Evolutionary conservation across 2,797 vertebrate species (phyloP), one percentile per base, ranked within the genome.

Genomic region (Chrosomus eos): DNA sequence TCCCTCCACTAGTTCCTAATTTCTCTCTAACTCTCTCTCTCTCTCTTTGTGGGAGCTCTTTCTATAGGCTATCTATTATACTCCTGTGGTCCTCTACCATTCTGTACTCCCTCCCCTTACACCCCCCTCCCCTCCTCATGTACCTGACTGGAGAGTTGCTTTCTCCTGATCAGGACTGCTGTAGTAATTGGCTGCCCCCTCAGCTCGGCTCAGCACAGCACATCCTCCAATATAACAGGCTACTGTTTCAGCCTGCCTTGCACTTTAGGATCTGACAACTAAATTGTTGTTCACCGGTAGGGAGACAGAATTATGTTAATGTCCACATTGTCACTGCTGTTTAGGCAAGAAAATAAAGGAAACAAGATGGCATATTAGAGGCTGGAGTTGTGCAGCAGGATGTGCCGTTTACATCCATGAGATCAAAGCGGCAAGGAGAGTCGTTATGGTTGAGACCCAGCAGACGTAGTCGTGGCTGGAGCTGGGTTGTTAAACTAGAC

Each of bases 191-290:
- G 85, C 87, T 85, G 80, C 84, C 82, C 80, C 74, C 87, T 89
- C 67, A 87, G 85, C 82, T 74, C 86, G 31, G 45, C 67, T 84
- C 82, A 75, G 60, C 82, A 66, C 78, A 89, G 91, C 92, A 93
- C 92, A 92, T 91, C 85, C 84, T 93, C 84, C 85, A 91, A 90
- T 91, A 92, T 92, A 94, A 93, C 93, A 92, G 90, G 89, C 90
- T 90, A 87, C 60, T 84, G 75, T 92, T 94, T 95, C 91, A 93
- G 92, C 91, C 92, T 92, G 90, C 94, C 91, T 93, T 93, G 92
- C 92, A 93, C 90, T 95, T 94, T 92, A 91, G 89, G 90, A 89
- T 93, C 93, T 94, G 93, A 95, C 92, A 93, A 93, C 93, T 92
- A 93, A 93, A 94, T 91, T 91, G 91, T 93, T 91, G 89, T 87